Evolutionary conservation across 2,797 vertebrate species (phyloP).

Genomic region (Mus spretus): DNA sequence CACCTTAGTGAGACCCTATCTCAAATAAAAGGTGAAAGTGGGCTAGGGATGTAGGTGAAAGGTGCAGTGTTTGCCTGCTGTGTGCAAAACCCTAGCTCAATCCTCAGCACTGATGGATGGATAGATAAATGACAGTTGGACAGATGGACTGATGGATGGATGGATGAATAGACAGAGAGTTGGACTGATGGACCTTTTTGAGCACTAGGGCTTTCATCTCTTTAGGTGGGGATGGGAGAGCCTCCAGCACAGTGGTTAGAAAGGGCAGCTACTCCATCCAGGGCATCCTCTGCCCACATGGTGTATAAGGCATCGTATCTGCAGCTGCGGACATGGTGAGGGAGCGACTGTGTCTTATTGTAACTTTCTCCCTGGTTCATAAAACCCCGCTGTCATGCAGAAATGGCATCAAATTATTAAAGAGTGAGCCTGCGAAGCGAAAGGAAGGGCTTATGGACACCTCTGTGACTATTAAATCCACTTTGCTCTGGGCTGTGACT

Average conservation of each 20-base stretch:
- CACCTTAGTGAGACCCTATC: background rate
- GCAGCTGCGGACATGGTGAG: background rate
- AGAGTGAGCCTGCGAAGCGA: background rate
- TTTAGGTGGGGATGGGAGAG: background rate
- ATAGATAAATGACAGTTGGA: background rate
- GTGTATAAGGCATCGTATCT: background rate
- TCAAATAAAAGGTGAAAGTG: background rate
- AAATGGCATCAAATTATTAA: slow-evolving; percentile 58
- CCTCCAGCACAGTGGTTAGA: background rate
- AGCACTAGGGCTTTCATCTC: background rate
- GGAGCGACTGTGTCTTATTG: background rate
- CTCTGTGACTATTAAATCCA: slow-evolving; percentile 58
- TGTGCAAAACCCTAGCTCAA: background rate
- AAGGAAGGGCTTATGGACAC: slow-evolving; percentile 46
- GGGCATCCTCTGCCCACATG: background rate
- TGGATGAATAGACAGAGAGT: background rate
- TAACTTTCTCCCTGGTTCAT: slow-evolving; percentile 38
- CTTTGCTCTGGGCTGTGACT: slow-evolving; percentile 54
- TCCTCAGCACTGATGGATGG: background rate
- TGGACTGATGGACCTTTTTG: background rate
- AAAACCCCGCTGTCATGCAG: slow-evolving; percentile 9
- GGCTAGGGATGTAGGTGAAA: background rate
- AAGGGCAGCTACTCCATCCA: background rate
- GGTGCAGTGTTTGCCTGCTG: background rate
- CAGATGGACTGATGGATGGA: background rate